phyloP scores from a whole-genome alignment of 2,113 vertebrate species.

The Ploceus nigricollis region DNA sequence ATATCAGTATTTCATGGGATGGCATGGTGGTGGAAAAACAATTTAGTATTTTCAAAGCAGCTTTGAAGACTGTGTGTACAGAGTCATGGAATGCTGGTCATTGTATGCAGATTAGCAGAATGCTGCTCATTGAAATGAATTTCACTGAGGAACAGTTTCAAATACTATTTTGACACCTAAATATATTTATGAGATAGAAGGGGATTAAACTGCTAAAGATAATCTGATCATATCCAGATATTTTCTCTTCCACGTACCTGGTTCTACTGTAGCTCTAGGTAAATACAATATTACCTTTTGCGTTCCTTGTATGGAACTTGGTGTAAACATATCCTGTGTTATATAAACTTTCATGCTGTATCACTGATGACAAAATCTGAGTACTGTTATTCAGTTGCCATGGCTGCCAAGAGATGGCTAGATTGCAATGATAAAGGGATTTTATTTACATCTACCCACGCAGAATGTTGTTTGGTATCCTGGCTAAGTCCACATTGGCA shows the following conservation, averaged over 20 bases:
- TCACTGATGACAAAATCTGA: neutral
- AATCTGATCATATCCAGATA: neutral
- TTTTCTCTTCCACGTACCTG: neutral
- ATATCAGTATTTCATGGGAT: neutral
- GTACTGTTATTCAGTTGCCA: neutral
- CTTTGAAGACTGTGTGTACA: neutral
- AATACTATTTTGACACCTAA: neutral
- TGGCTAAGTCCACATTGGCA: neutral
- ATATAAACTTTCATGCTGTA: neutral
- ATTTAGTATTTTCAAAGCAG: neutral
- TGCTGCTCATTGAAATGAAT: neutral
- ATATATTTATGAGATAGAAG: neutral
- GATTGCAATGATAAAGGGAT: neutral
- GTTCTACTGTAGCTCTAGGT: neutral
- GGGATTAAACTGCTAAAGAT: neutral
- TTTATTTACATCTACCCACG: slow-evolving; percentile 20
- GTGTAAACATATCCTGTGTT: neutral
- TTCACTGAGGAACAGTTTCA: neutral
- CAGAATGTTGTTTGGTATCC: neutral
- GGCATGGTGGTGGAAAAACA: neutral
- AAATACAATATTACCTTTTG: neutral
- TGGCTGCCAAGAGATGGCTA: slow-evolving; percentile 1
- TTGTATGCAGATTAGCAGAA: neutral
- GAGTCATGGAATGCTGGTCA: neutral
- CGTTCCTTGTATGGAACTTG: neutral